These are phyloP conservation scores for Phalacrocorax brasilianus DNA, from an alignment of 2,113 vertebrate genomes.

Conservation along the genomic window DNA sequence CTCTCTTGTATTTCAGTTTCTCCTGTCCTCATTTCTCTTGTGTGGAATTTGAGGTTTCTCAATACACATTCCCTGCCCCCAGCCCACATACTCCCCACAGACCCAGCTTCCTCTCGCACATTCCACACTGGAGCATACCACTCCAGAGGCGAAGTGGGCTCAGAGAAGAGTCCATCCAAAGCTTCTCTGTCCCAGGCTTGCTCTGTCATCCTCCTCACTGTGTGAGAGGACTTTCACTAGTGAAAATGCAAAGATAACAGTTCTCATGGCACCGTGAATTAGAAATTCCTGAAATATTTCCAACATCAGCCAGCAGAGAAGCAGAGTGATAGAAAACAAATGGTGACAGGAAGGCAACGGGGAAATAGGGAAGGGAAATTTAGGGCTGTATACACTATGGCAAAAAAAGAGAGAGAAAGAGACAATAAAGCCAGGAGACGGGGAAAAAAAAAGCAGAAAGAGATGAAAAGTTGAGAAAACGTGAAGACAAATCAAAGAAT, in stretches of 20 bases:
- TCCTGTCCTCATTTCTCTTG: conserved; percentile 37
- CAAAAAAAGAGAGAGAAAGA: background rate
- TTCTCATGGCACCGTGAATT: conserved; percentile 78
- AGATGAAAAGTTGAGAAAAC: conserved; percentile 35
- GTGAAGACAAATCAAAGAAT: conserved; percentile 20
- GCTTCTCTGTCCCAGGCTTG: background rate
- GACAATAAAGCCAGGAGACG: background rate
- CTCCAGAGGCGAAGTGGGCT: conserved; percentile 48
- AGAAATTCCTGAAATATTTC: conserved; percentile 81
- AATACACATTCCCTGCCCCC: conserved; percentile 49
- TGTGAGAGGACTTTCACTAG: conserved; percentile 54
- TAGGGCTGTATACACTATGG: background rate
- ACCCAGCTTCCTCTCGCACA: conserved; percentile 70
- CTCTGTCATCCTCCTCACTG: conserved; percentile 17
- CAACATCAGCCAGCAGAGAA: conserved; percentile 72
- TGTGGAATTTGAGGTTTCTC: conserved; percentile 66
- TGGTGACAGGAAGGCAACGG: conserved; percentile 71
- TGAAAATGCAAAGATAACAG: conserved; percentile 73
- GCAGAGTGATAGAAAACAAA: conserved; percentile 77
- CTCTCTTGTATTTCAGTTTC: conserved; percentile 56
- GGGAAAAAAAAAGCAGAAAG: background rate
- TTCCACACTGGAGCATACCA: conserved; percentile 63
- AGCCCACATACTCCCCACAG: conserved; percentile 26
- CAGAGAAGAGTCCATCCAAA: conserved; percentile 69
- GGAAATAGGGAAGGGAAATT: conserved; percentile 30